phyloP scores from a whole-genome alignment of 2,888 invertebrate genomes.

The Onthophagus sagittarius region DNA sequence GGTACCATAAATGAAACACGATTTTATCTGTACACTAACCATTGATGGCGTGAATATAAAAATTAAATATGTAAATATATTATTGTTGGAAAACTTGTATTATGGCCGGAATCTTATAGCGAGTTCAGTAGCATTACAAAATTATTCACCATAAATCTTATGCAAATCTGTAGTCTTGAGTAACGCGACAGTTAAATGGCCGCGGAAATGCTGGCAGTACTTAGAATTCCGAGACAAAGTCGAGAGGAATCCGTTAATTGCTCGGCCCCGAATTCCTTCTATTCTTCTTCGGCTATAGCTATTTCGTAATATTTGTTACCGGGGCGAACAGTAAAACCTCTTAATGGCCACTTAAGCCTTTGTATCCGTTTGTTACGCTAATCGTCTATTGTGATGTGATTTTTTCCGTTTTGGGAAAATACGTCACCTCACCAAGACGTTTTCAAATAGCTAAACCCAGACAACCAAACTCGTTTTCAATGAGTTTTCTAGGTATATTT shows the following conservation, averaged over 20 bases:
- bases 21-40: too few relatives aligned
- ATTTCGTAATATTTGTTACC: slow-evolving; percentile 9
- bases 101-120: background rate
- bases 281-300: slow-evolving; percentile 8
- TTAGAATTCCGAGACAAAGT: slow-evolving; percentile 11
- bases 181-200: background rate
- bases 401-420: background rate
- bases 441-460: background rate
- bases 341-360: background rate
- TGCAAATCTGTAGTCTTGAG: background rate
- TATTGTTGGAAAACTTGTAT: background rate
- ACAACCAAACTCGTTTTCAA: background rate
- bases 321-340: background rate
- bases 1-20: too few relatives aligned
- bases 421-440: background rate
- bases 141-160: background rate
- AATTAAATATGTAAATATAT: background rate
- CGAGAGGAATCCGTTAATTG: slow-evolving; percentile 9
- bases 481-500: too few relatives aligned
- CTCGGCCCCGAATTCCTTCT: slow-evolving; percentile 8
- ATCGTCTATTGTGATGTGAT: background rate
- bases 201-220: background rate
- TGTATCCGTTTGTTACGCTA: background rate
- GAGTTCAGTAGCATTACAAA: background rate
- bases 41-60: background rate